These are phyloP conservation scores for Scaptodrosophila lebanonensis DNA, from an alignment of 1,140 invertebrate species.

Conservation along the genomic window DNA sequence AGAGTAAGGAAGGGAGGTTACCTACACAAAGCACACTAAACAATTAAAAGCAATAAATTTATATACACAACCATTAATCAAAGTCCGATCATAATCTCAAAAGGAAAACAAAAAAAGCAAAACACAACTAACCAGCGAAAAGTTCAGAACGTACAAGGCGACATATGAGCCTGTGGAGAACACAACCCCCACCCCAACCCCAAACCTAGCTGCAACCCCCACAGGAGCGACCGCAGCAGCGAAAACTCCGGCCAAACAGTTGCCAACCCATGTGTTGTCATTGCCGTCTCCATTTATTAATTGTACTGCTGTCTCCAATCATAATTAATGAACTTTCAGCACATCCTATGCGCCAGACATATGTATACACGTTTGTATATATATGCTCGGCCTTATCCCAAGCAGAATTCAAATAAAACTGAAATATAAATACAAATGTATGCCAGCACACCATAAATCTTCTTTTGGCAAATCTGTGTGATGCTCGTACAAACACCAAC, in stretches of 20 bases:
- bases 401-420: constrained; percentile 45
- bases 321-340: constrained; percentile 70
- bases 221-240: constrained; percentile 13
- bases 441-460: constrained; percentile 69
- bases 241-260: constrained; percentile 26
- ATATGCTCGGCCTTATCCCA: neutral
- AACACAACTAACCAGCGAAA: constrained; percentile 23
- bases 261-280: constrained; percentile 20
- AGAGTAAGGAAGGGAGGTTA: neutral
- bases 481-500: too few relatives aligned
- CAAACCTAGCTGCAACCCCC: neutral
- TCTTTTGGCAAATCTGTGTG: constrained; percentile 48
- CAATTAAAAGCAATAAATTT: constrained; percentile 72
- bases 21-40: constrained; percentile 1
- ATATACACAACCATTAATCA: constrained; percentile 58
- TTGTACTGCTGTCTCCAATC: constrained; percentile 73
- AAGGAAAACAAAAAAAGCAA: constrained; percentile 21
- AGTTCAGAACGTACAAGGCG: constrained; percentile 25
- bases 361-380: too few relatives aligned
- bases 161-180: constrained; percentile 6
- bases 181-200: neutral
- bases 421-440: constrained; percentile 59
- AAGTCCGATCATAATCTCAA: constrained; percentile 66
- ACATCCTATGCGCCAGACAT: constrained; percentile 50
- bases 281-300: constrained; percentile 54